Base-by-base conservation (phyloP, 2,888 invertebrate species). In the Drosophila glabriapex region DNA sequence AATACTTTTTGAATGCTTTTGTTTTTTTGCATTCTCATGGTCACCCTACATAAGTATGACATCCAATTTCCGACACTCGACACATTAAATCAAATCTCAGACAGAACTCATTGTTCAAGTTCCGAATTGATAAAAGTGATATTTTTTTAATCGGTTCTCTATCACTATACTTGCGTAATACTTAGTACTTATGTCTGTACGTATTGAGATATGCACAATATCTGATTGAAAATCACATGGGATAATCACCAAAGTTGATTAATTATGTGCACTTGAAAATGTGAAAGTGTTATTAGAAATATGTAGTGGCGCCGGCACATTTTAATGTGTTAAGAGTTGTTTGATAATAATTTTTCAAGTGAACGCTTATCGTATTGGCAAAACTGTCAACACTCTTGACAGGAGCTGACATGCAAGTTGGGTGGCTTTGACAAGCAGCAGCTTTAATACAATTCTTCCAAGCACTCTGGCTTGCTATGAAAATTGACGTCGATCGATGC, bases 351-450 rank as follows among this genome's bases (percentile, higher is more conserved):
- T 73, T 71, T 82, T 85, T 88, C 60, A 85, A 76, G 66, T 64
- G 59, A 69, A 46, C 73, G 74, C 74, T 88, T 90, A 85, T 85
- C 88, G 80, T 61, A 59, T 37, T 80, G 90, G 79, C 90, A 85
- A 66, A 46, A 71, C 62, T 90, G 84, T 74, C 90, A 82, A 39
- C 56, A 52, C 54, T 28, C 71, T 60, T 88, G 85, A 88, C 88
- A 75, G 66, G 68, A 28, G 35, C 43, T 28, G 25, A n/a, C 41
- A 43, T 4, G n/a, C 41, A 43, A 43, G 65, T 16, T 41, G 46
- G 35, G 37, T 56, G 52, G 56, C n/a, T 37, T 35, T 67, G 85
- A 70, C 82, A 78, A 76, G 71, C 76, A 68, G 60, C 59, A 55
- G 68, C 78, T 65, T 80, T 71, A 67, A 76, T 55, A 33, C 33